Conservation (phyloP, 2,888 invertebrate genomes). For the Bellardia bayeri region DNA sequence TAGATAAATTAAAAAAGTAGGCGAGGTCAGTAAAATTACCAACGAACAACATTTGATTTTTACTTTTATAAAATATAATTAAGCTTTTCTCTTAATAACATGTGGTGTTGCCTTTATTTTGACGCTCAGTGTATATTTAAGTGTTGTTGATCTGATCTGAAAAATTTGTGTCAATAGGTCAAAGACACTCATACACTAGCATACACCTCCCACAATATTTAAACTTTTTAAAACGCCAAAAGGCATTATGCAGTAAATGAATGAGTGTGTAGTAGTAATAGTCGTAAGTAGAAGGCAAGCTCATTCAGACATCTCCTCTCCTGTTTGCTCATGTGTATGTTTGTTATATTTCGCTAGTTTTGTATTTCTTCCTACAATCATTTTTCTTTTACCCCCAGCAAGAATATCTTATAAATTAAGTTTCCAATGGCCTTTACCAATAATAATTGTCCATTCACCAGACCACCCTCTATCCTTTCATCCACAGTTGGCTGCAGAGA, state of each 20-base stretch:
- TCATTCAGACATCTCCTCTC: no score
- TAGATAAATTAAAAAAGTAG: no score
- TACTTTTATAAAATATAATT: no score
- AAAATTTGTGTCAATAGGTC: conserved; percentile 55
- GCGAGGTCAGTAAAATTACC: no score
- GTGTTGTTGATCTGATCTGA: neutral
- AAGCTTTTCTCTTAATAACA: no score
- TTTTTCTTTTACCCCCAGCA: neutral
- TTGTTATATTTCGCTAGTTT: neutral
- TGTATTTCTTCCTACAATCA: neutral
- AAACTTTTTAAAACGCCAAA: conserved; percentile 44
- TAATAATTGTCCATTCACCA: conserved; percentile 39
- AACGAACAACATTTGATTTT: no score
- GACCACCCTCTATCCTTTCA: conserved; percentile 45
- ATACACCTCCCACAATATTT: conserved; percentile 1
- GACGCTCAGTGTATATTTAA: no score
- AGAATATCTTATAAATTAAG: conserved; percentile 39
- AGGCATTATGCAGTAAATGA: conserved; percentile 37
- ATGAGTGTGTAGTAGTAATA: neutral
- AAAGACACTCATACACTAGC: conserved; percentile 32
- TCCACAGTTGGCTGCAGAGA: conserved; percentile 11
- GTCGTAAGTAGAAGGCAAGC: neutral
- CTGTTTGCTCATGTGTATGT: neutral
- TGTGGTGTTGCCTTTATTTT: no score
- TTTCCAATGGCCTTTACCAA: conserved; percentile 49